phyloP scores from a whole-genome alignment of 2,797 vertebrate species.

The Sebastes taczanowskii region DNA sequence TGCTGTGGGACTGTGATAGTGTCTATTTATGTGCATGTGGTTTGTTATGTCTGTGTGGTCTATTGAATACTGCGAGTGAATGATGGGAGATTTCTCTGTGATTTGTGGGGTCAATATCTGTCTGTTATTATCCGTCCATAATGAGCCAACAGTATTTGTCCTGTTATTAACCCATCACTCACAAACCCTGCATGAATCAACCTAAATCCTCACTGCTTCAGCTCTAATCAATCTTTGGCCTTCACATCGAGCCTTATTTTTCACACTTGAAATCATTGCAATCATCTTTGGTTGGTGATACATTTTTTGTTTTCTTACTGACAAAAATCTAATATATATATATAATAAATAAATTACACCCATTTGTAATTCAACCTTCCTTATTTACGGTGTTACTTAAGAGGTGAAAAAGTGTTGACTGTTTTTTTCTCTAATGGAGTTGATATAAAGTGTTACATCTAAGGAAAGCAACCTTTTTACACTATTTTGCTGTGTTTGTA shows the following conservation, averaged over 20 bases:
- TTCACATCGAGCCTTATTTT: background rate
- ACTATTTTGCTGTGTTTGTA: background rate
- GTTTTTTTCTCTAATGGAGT: background rate
- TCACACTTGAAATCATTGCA: background rate
- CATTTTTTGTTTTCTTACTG: background rate
- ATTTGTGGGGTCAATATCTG: constrained; percentile 35
- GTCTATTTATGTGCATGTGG: background rate
- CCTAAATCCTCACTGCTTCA: constrained; percentile 9
- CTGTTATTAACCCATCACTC: constrained; percentile 31
- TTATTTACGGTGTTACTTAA: background rate
- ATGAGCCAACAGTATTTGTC: constrained; percentile 13
- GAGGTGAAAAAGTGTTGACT: background rate
- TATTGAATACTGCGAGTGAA: background rate
- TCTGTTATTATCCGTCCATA: background rate
- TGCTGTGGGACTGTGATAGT: background rate
- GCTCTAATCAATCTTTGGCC: constrained; percentile 5
- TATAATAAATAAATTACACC: background rate
- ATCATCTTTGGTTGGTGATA: background rate
- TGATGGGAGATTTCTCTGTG: constrained; percentile 7
- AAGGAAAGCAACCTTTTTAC: background rate
- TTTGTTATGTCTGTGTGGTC: background rate
- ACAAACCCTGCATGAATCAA: constrained; percentile 13
- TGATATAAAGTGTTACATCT: background rate
- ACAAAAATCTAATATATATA: background rate
- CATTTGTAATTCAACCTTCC: background rate